Percentiles rank a stretch among this genome's conserved stretches.
Conservation (phyloP, 1,140 invertebrate genomes). For the Chrysopa pallens region DNA sequence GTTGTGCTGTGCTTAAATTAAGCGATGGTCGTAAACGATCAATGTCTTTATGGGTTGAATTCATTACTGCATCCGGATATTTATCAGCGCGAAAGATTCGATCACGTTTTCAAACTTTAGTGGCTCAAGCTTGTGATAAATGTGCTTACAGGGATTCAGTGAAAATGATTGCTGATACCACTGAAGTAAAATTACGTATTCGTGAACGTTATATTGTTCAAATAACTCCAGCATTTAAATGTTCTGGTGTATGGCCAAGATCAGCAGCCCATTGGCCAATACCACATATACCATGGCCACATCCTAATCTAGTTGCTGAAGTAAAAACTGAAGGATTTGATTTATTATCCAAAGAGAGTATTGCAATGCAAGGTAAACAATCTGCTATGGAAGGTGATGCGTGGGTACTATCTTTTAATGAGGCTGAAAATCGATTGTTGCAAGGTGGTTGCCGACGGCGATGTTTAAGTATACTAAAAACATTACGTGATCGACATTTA, state of each 20-base stretch:
- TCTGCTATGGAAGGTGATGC: slow-evolving; percentile 89
- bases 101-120: slow-evolving; percentile 82
- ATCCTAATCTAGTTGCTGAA: slow-evolving; percentile 74
- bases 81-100: slow-evolving; percentile 86
- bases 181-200: slow-evolving; percentile 75
- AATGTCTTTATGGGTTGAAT: slow-evolving; percentile 97
- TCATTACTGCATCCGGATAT: slow-evolving; percentile 92
- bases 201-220: slow-evolving; percentile 81
- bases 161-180: slow-evolving; percentile 88
- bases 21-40: slow-evolving; percentile 88
- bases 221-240: slow-evolving; percentile 89
- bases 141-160: slow-evolving; percentile 79
- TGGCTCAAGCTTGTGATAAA: slow-evolving; percentile 89
- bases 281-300: slow-evolving; percentile 75
- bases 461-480: slow-evolving; percentile 76
- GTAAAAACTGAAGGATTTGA: slow-evolving; percentile 91
- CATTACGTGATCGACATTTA: slow-evolving; percentile 72
- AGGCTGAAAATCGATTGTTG: slow-evolving; percentile 72
- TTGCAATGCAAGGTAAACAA: slow-evolving; percentile 64
- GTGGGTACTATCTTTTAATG: slow-evolving; percentile 79
- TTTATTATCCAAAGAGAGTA: slow-evolving; percentile 71
- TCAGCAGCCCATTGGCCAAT: slow-evolving; percentile 88
- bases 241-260: slow-evolving; percentile 84
- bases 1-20: slow-evolving; percentile 89
- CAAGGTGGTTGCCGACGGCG: slow-evolving; percentile 57